These are phyloP conservation scores for Tachysurus vachellii DNA, from an alignment of 2,113 vertebrate genomes.

Conservation along the genomic window DNA sequence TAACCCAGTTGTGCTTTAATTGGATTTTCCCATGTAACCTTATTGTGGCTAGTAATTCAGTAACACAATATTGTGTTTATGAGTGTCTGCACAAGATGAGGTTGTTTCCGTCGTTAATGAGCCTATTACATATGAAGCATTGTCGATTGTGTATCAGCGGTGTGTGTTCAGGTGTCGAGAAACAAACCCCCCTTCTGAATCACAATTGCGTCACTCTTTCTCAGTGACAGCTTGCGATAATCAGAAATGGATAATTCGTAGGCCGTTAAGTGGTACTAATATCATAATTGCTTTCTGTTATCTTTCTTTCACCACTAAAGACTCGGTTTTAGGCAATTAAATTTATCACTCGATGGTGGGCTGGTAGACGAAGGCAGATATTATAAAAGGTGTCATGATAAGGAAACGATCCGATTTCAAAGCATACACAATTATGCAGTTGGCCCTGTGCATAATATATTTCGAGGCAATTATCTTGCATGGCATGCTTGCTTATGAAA, in stretches of 20 bases:
- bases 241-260: neutral
- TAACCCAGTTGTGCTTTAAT: neutral
- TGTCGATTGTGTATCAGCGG: neutral
- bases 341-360: neutral
- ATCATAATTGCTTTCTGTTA: constrained; percentile 1
- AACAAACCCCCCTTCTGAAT: neutral
- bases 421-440: neutral
- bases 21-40: neutral
- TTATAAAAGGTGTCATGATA: neutral
- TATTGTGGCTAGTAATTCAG: neutral
- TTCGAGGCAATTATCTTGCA: constrained; percentile 22
- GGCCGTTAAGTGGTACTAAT: constrained; percentile 3
- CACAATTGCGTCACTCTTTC: neutral
- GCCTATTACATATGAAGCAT: neutral
- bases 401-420: constrained; percentile 20
- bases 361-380: neutral
- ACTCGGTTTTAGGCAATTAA: neutral
- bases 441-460: neutral
- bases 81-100: neutral
- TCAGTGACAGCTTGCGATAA: neutral
- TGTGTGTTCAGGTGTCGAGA: constrained; percentile 1
- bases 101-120: too few relatives aligned
- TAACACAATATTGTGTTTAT: neutral
- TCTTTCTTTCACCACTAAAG: neutral
- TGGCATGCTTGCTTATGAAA: neutral